Conservation (phyloP, 2,113 vertebrate genomes). For the Eubucco bourcierii region DNA sequence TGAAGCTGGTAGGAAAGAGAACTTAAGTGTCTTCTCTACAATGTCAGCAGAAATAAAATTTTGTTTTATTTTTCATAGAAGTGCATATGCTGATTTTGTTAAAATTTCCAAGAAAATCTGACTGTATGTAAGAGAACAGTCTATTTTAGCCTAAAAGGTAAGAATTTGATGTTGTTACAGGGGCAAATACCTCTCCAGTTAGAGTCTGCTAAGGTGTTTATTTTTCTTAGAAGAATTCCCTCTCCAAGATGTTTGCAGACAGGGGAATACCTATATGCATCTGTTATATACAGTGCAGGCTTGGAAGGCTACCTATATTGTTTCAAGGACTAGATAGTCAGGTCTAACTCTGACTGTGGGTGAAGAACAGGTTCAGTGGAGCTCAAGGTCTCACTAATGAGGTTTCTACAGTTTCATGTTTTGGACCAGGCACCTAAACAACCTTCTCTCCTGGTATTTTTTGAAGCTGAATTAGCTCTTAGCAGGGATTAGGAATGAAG, state of each 20-base stretch:
- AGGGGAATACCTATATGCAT: not conserved
- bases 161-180: not conserved
- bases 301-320: not conserved
- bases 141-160: not conserved
- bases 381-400: not conserved
- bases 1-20: not conserved
- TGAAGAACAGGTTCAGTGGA: not conserved
- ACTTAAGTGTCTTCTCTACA: not conserved
- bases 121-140: not conserved
- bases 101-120: not conserved
- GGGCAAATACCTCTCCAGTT: not conserved
- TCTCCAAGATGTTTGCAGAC: not conserved
- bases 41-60: not conserved
- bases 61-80: not conserved
- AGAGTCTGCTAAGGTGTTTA: not conserved
- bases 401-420: fast-evolving
- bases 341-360: not conserved
- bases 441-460: not conserved
- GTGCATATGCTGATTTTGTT: not conserved
- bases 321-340: not conserved
- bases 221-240: not conserved
- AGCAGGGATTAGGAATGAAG: not conserved
- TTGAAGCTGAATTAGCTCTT: not conserved
- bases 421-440: not conserved
- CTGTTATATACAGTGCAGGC: not conserved